These are phyloP conservation scores for Corythornis madagascariensis DNA, from an alignment of 2,113 vertebrate species.

Conservation along the genomic window DNA sequence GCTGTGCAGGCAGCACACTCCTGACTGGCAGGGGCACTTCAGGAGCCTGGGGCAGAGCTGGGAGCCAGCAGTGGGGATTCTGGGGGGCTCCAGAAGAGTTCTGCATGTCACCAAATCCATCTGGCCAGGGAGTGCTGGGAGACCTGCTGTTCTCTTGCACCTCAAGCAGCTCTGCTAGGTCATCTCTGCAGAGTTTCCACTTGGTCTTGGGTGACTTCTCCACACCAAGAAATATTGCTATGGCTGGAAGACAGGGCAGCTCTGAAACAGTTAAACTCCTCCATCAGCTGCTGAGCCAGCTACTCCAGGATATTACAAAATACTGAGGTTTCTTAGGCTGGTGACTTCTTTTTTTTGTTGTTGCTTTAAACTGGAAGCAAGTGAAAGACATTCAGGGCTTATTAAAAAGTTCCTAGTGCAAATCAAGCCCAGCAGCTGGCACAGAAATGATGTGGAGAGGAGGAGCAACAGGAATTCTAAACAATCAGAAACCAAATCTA, in stretches of 20 bases:
- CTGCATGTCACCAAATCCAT: not conserved
- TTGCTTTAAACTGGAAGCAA: not conserved
- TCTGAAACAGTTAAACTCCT: not conserved
- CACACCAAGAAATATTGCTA: not conserved
- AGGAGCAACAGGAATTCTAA: not conserved
- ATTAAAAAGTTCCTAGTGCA: not conserved
- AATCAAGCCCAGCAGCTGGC: not conserved
- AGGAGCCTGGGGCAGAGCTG: not conserved
- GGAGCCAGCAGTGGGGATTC: not conserved
- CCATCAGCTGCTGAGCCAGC: not conserved
- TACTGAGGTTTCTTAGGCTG: not conserved
- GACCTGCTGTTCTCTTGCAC: not conserved
- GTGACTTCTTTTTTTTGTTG: not conserved
- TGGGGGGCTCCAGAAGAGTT: not conserved
- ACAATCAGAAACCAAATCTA: not conserved
- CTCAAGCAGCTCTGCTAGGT: not conserved
- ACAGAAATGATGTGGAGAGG: not conserved
- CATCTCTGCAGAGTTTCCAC: not conserved
- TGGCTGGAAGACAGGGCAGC: not conserved
- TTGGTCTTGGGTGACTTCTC: not conserved
- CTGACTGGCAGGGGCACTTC: too few relatives aligned
- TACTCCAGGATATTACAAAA: constrained; percentile 29
- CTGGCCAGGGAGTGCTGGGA: not conserved
- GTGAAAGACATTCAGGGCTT: not conserved
- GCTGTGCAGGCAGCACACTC: too few relatives aligned